These are phyloP conservation scores for Peromyscus aztecus DNA, from an alignment of 2,797 vertebrate species.

Conservation along the genomic window DNA sequence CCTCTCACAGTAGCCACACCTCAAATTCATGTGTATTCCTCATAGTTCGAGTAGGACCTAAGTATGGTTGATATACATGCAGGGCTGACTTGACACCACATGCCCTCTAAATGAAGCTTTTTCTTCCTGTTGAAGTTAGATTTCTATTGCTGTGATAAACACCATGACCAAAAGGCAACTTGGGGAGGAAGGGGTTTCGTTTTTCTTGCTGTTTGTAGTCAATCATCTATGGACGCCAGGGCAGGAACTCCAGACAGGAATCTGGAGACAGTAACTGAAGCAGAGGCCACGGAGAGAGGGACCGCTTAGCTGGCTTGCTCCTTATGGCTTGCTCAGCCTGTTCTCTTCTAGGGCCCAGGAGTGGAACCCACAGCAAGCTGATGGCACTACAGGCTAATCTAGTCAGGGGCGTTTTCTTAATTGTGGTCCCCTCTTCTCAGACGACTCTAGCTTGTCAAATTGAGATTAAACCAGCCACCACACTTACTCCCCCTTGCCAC, in stretches of 20 bases:
- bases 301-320: background rate
- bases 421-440: background rate
- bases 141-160: background rate
- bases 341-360: background rate
- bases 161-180: background rate
- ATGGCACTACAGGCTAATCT: background rate
- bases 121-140: background rate
- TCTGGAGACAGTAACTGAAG: background rate
- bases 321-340: background rate
- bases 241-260: background rate
- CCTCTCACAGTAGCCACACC: background rate
- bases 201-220: no score
- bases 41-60: background rate
- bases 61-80: no score
- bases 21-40: background rate
- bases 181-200: background rate
- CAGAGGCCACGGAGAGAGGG: background rate
- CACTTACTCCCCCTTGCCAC: background rate
- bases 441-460: background rate
- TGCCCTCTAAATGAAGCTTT: background rate
- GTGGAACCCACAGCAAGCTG: background rate
- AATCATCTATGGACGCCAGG: background rate
- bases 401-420: background rate
- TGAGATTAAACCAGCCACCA: background rate
- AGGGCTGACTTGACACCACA: background rate